Evolutionary conservation across 2,888 invertebrate genomes (phyloP), one percentile per base, ranked within the genome.

Genomic region (Rhopalosiphum nymphaeae): DNA sequence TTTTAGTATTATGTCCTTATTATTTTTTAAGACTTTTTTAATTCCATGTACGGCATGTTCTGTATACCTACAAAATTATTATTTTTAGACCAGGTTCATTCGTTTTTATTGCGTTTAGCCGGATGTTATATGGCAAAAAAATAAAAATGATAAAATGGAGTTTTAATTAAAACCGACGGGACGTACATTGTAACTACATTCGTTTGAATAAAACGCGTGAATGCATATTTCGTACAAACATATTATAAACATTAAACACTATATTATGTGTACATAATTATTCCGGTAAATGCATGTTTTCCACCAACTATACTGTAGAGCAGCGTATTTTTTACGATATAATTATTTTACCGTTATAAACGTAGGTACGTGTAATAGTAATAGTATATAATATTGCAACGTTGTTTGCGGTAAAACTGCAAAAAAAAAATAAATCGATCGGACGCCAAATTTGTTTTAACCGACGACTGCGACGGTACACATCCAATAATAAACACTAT

Each of bases 131-230:
- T 21, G 21, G 78, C 36, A 42, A 7, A 53, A 26, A n/a, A 0
- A 36, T 11, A 91, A 91, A 26, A 25, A n/a, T 26, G n/a, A 42
- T 44, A 89, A 89, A 91, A 91, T 29, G 84, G 56, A 91, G n/a
- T 91, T 84, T 91, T 44, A 84, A 84, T 91, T 91, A 53, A 56
- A 91, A 56, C 42, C 29, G 21, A 56, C 53, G 21, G 42, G 16
- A 36, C 11, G 36, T 2, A 91, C 42, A 78, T 78, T 78, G 36
- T 78, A 36, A 9, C 36, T 78, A 78, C 78, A 78, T 78, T 78
- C 7, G 26, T 78, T 78, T 1, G 36, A 36, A 78, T 78, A 78
- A 21, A 29, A 56, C 49, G 26, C 3, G 36, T 21, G 78, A 36
- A n/a, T 7, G 36, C 78, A 36, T 36, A 25, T 9, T 21, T 9